These are phyloP conservation scores for Vidua chalybeata DNA, from an alignment of 2,113 vertebrate genomes.

Conservation along the genomic window DNA sequence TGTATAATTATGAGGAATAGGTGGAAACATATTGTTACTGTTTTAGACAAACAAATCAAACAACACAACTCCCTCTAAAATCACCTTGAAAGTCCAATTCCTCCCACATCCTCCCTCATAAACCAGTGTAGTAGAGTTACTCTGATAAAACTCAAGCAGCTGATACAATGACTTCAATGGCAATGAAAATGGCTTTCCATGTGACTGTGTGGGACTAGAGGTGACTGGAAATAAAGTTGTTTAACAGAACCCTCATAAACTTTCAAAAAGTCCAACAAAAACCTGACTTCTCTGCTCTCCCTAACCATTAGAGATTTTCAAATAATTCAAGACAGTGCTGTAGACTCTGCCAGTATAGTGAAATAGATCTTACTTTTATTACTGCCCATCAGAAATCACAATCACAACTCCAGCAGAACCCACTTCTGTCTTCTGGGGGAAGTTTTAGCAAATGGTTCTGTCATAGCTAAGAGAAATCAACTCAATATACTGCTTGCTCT, in stretches of 20 bases:
- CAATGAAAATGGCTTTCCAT: not conserved
- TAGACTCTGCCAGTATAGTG: not conserved
- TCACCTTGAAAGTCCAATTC: constrained; percentile 21
- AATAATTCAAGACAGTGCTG: not conserved
- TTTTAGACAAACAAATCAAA: constrained; percentile 37
- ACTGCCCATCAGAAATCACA: constrained; percentile 55
- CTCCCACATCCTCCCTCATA: not conserved
- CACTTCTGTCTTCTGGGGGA: constrained; percentile 23
- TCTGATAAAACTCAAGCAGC: not conserved
- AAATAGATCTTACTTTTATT: constrained; percentile 47
- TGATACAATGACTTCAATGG: not conserved
- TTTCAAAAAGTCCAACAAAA: not conserved
- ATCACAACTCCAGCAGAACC: constrained; percentile 6
- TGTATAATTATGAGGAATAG: constrained; percentile 36
- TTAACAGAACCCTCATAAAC: constrained; percentile 4
- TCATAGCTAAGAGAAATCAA: constrained; percentile 55
- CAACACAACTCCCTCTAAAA: not conserved
- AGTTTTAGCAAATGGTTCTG: constrained; percentile 38
- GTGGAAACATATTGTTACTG: constrained; percentile 20
- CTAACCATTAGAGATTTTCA: not conserved
- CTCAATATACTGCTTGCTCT: constrained; percentile 48
- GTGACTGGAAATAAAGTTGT: not conserved
- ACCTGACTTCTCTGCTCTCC: not conserved
- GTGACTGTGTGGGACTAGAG: not conserved
- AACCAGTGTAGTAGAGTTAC: not conserved